These are phyloP conservation scores for Monopis laevigella DNA, from an alignment of 2,888 invertebrate genomes.

Conservation along the genomic window DNA sequence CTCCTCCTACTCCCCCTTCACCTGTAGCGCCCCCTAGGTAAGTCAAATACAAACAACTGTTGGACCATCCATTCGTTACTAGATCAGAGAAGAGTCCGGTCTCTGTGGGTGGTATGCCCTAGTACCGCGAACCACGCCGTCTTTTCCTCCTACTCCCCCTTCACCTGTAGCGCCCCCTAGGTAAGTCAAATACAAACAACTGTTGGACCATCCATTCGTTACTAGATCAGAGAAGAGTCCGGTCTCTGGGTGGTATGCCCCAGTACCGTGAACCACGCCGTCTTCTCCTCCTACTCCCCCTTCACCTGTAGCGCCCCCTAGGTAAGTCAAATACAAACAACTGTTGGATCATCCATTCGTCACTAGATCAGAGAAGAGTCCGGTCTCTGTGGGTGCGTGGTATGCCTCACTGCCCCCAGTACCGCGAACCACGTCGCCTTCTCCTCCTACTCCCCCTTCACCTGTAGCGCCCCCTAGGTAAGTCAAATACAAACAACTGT, in stretches of 20 bases:
- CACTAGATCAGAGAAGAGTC: conserved; percentile 75
- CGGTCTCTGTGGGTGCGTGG: conserved; percentile 85
- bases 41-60: conserved; percentile 92
- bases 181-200: conserved; percentile 83
- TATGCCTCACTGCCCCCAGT: conserved; percentile 67
- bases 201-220: conserved; percentile 89
- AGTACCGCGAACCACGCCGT: not conserved
- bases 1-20: conserved; percentile 36
- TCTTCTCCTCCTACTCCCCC: conserved; percentile 19
- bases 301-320: conserved; percentile 14
- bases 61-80: conserved; percentile 89
- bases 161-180: conserved; percentile 15
- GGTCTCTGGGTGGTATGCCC: conserved; percentile 86
- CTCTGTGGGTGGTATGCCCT: conserved; percentile 88
- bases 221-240: conserved; percentile 77
- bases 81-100: conserved; percentile 76
- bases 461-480: conserved; percentile 9
- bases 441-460: conserved; percentile 36
- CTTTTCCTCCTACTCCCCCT: conserved; percentile 19
- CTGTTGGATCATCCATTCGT: conserved; percentile 91
- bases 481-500: conserved; percentile 92
- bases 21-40: conserved; percentile 9
- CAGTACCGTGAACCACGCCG: conserved; percentile 23
- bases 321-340: conserved; percentile 84
- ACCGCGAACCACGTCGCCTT: too few relatives aligned